phyloP scores from a whole-genome alignment of 2,797 vertebrate genomes.

The Anomalospiza imberbis region DNA sequence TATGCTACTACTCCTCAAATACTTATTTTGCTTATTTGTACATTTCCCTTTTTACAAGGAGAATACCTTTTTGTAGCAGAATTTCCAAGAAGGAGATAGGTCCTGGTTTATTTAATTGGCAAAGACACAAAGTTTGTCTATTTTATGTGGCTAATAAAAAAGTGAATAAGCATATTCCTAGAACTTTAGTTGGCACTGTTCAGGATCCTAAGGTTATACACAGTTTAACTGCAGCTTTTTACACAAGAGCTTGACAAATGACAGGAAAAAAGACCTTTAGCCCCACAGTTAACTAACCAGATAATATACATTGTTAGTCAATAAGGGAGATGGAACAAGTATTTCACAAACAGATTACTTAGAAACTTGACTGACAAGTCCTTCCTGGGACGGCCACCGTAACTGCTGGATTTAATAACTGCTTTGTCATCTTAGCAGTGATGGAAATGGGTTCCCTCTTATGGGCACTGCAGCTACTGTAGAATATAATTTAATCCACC shows the following conservation, averaged over 20 bases:
- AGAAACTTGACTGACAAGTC: constrained; percentile 12
- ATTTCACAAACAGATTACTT: constrained; percentile 27
- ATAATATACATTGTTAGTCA: constrained; percentile 13
- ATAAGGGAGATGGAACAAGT: neutral
- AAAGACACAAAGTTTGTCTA: neutral
- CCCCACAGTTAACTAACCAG: constrained; percentile 16
- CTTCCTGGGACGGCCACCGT: neutral
- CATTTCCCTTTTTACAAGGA: neutral
- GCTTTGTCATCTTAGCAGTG: constrained; percentile 25
- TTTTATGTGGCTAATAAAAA: neutral
- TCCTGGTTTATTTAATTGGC: neutral
- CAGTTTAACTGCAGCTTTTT: constrained; percentile 24
- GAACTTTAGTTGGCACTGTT: neutral
- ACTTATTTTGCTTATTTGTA: neutral
- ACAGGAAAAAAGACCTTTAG: constrained; percentile 42
- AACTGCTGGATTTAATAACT: neutral
- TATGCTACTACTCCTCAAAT: neutral
- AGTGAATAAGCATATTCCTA: neutral
- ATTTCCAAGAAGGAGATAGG: neutral
- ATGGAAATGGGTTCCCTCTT: neutral
- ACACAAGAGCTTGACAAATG: neutral
- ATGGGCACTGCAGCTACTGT: neutral
- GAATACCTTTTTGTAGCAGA: neutral
- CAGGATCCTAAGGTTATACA: neutral
- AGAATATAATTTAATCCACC: neutral